Evolutionary conservation across 2,113 vertebrate genomes (phyloP), one percentile per base, ranked within the genome.

Genomic region (Ivindomyrus marchei): DNA sequence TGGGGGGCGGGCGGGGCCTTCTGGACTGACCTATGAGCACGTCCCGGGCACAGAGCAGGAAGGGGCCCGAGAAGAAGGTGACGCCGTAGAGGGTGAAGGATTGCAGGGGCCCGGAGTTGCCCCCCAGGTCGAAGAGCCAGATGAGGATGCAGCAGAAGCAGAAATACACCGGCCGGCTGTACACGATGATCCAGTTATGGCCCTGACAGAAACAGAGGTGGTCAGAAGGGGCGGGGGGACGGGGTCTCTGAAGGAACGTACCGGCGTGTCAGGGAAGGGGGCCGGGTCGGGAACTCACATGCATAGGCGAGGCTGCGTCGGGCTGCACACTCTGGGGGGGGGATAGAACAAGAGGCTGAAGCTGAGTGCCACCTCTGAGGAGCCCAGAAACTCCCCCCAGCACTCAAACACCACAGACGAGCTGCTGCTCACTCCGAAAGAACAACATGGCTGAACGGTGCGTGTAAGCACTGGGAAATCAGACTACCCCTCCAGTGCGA

Each of bases 301-400:
- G 97, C 97, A 98, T 98, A 45, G 97, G 97, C 52, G 97, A 98
- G 0, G 97, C 97, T 7, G 97, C 97, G 88, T 98, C 97, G 3
- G 97, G 97, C 91, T 98, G 97, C 15, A 98, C 97, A 0, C 97
- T 98, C 97, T 98, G 89, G 42, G 92, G 95, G 49, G 94, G 0
- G 87, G 5, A 24, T 0, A 45, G 42, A 87, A 11, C 1, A 0
- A 46, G n/a, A 39, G 4, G 21, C 24, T 24, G 5, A 46, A 85
- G 2, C 19, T 42, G 39, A 39, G 74, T 3, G 15, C 0, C 77
- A 3, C 39, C 17, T 2, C 8, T 2, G 6, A 42, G 74, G 58
- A 62, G 56, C 6, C 24, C 58, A 3, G 24, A 27, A 10, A 11
- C 62, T 0, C 13, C 62, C 62, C 62, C 39, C 0, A 19, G 15